A percentile compares a stretch with the other conserved stretches of the same genome.
Evolutionary conservation across 2,113 vertebrate genomes (phyloP).

Genomic region (Bothrops jararaca): DNA sequence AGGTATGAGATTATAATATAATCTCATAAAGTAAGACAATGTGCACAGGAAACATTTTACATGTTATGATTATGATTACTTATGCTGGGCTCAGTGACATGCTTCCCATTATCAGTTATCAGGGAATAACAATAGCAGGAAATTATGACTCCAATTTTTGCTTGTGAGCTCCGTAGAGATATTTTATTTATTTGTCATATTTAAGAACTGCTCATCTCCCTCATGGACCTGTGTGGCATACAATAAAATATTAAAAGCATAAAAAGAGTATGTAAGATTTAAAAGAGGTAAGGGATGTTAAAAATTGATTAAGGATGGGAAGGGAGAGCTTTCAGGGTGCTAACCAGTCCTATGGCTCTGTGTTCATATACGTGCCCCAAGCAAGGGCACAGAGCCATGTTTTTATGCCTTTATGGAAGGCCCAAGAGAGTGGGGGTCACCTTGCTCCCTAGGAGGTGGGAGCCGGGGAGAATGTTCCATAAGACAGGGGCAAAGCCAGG

Average conservation of each 20-base stretch:
- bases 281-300: background rate
- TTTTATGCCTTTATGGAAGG: background rate
- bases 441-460: background rate
- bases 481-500: background rate
- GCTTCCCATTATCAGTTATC: background rate
- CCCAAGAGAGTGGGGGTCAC: background rate
- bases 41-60: background rate
- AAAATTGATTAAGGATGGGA: background rate
- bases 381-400: background rate
- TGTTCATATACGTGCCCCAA: background rate
- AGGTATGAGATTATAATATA: background rate
- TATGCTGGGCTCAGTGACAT: background rate
- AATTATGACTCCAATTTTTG: background rate
- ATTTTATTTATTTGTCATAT: background rate
- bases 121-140: background rate
- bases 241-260: background rate
- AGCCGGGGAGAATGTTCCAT: background rate
- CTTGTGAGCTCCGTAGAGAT: background rate
- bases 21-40: background rate
- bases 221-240: background rate
- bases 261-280: background rate
- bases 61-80: background rate
- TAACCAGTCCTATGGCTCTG: background rate
- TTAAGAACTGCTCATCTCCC: background rate
- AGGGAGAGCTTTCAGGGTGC: background rate